Evolutionary conservation across 2,888 invertebrate species (phyloP).

Genomic region (Amphipyra berbera): DNA sequence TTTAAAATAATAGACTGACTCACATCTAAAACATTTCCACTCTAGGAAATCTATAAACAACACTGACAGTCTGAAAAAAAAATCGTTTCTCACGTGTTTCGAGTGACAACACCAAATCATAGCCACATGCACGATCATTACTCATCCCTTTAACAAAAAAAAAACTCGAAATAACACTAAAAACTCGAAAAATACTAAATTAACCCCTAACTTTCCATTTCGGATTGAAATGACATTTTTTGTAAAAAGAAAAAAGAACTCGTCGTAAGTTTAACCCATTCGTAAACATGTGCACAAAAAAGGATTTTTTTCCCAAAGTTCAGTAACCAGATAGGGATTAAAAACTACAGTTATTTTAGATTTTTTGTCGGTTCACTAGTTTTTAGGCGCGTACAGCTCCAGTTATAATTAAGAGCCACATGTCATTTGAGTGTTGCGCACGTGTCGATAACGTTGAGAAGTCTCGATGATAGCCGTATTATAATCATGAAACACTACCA

Average conservation of each 20-base stretch:
- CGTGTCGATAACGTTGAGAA: slow-evolving; percentile 41
- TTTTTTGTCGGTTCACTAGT: slow-evolving; percentile 83
- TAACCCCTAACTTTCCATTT: slow-evolving; percentile 86
- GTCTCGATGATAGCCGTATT: neutral
- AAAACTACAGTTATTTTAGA: slow-evolving; percentile 83
- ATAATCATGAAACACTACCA: no score
- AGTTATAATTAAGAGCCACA: slow-evolving; percentile 87
- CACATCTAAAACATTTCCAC: slow-evolving; percentile 43
- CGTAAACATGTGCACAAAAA: slow-evolving; percentile 77
- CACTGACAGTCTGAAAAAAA: slow-evolving; percentile 54
- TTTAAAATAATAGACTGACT: slow-evolving; percentile 29
- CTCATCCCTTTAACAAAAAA: slow-evolving; percentile 75
- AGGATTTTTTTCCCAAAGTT: slow-evolving; percentile 72
- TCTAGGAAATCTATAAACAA: slow-evolving; percentile 62
- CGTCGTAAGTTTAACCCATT: slow-evolving; percentile 81
- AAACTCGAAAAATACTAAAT: slow-evolving; percentile 80
- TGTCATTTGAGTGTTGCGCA: slow-evolving; percentile 75
- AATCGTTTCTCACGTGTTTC: slow-evolving; percentile 82
- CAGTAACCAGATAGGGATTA: slow-evolving; percentile 88
- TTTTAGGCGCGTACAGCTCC: slow-evolving; percentile 80
- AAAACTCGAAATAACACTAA: slow-evolving; percentile 69
- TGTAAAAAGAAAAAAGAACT: slow-evolving; percentile 58
- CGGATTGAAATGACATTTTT: slow-evolving; percentile 86
- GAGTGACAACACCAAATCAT: slow-evolving; percentile 78
- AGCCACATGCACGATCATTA: slow-evolving; percentile 82